Conservation (phyloP, 2,113 vertebrate species). For the Xiphias gladius region DNA sequence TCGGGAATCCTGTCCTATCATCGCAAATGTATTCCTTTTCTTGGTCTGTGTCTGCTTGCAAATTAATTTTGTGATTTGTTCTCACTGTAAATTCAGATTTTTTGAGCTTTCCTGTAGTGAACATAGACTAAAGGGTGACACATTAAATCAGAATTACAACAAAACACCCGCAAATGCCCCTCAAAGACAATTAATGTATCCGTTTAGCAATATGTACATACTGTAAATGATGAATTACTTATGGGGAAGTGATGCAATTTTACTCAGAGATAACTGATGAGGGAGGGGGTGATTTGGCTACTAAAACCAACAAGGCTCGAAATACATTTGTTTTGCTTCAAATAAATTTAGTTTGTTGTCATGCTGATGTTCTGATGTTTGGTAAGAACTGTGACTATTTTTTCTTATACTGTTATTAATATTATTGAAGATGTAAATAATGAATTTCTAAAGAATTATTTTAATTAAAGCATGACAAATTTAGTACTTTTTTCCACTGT, state of each 20-base stretch:
- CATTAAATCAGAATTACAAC: constrained; percentile 42
- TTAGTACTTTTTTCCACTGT: constrained; percentile 16
- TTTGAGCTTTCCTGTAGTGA: constrained; percentile 17
- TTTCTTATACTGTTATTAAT: constrained; percentile 85
- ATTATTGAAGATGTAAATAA: constrained; percentile 87
- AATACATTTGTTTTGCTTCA: constrained; percentile 72
- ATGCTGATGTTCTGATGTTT: constrained; percentile 83
- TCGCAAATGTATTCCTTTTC: constrained; percentile 9
- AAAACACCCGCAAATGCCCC: constrained; percentile 39
- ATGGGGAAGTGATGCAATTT: constrained; percentile 69
- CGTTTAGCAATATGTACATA: constrained; percentile 82
- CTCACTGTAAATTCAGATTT: constrained; percentile 51
- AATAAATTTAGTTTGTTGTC: constrained; percentile 77
- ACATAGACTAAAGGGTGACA: constrained; percentile 23
- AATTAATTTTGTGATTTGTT: constrained; percentile 47
- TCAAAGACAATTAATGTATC: constrained; percentile 51
- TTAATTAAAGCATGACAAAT: constrained; percentile 89
- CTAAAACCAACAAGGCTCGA: constrained; percentile 75
- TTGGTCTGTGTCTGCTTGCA: constrained; percentile 54
- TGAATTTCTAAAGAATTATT: constrained; percentile 89
- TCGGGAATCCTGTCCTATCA: constrained; percentile 31
- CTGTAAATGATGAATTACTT: constrained; percentile 80
- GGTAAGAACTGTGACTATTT: constrained; percentile 83
- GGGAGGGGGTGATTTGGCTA: constrained; percentile 59
- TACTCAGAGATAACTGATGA: constrained; percentile 58